phyloP scores from a whole-genome alignment of 2,888 invertebrate genomes.

The Operophtera brumata region DNA sequence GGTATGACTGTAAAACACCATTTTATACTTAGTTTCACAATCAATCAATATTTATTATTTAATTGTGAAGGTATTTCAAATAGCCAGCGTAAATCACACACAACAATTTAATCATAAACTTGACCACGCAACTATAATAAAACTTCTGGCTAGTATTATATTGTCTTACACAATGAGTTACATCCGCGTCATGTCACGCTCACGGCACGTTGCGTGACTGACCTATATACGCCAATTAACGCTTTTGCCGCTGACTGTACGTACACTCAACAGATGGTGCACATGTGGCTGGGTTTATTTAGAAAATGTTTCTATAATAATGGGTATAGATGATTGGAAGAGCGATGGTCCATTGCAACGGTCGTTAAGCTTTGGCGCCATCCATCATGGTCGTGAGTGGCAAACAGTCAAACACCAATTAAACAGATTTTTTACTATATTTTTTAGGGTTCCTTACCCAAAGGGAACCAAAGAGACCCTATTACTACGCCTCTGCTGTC shows the following conservation, averaged over 20 bases:
- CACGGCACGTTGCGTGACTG: slow-evolving; percentile 28
- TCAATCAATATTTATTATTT: too few relatives aligned
- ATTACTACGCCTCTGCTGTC: too few relatives aligned
- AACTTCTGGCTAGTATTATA: slow-evolving; percentile 5
- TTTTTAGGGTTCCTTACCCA: too few relatives aligned
- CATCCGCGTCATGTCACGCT: slow-evolving; percentile 10
- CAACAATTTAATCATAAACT: slow-evolving; percentile 3
- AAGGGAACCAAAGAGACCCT: too few relatives aligned
- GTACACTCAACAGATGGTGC: slow-evolving; percentile 48
- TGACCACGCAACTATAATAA: not conserved
- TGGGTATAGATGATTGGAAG: slow-evolving; percentile 12
- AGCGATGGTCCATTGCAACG: slow-evolving; percentile 18
- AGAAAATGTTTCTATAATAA: slow-evolving; percentile 17
- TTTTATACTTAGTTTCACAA: too few relatives aligned
- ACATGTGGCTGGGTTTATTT: slow-evolving; percentile 43
- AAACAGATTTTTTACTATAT: too few relatives aligned
- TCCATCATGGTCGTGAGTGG: slow-evolving; percentile 8
- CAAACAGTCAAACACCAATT: too few relatives aligned
- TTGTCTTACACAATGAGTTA: slow-evolving; percentile 19
- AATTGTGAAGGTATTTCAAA: too few relatives aligned
- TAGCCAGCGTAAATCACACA: not conserved
- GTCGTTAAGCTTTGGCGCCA: slow-evolving; percentile 33
- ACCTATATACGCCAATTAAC: slow-evolving; percentile 34
- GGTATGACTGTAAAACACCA: too few relatives aligned
- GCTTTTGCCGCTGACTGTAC: slow-evolving; percentile 46